Percentiles rank a stretch among this genome's conserved stretches.
These are phyloP conservation scores for Zophobas morio DNA, from an alignment of 1,140 invertebrate genomes.

Conservation along the genomic window DNA sequence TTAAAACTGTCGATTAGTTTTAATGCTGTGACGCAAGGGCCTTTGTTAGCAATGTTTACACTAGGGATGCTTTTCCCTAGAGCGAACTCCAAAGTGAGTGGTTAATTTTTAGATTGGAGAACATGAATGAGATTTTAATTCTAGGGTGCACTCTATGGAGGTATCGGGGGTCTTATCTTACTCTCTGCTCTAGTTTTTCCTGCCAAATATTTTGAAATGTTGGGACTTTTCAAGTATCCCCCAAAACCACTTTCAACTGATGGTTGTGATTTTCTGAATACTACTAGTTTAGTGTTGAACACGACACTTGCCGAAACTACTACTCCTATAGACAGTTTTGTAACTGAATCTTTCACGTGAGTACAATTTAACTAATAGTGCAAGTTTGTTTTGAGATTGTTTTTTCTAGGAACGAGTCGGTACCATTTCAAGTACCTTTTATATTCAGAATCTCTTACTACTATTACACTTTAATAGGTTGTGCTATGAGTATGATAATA, in stretches of 20 bases:
- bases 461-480: conserved; percentile 62
- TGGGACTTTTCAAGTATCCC: conserved; percentile 46
- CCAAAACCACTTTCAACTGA: conserved; percentile 54
- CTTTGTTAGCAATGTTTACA: conserved; percentile 76
- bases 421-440: conserved; percentile 43
- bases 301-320: not conserved
- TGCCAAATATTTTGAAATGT: conserved; percentile 55
- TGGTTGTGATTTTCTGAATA: conserved; percentile 49
- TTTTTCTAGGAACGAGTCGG: conserved; percentile 26
- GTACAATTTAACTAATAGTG: not conserved
- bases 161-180: conserved; percentile 46
- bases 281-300: no score
- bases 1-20: conserved; percentile 75
- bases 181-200: conserved; percentile 48
- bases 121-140: conserved; percentile 15
- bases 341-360: not conserved
- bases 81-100: conserved; percentile 71
- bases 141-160: conserved; percentile 59
- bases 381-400: not conserved
- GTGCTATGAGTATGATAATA: conserved; percentile 56
- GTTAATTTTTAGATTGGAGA: not conserved
- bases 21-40: conserved; percentile 76
- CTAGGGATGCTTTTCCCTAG: conserved; percentile 79
- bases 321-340: not conserved
- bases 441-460: conserved; percentile 62